Percentiles rank a stretch among this genome's conserved stretches.
Evolutionary conservation across 2,888 invertebrate genomes (phyloP).

Genomic region (Asteroscopus sphinx): DNA sequence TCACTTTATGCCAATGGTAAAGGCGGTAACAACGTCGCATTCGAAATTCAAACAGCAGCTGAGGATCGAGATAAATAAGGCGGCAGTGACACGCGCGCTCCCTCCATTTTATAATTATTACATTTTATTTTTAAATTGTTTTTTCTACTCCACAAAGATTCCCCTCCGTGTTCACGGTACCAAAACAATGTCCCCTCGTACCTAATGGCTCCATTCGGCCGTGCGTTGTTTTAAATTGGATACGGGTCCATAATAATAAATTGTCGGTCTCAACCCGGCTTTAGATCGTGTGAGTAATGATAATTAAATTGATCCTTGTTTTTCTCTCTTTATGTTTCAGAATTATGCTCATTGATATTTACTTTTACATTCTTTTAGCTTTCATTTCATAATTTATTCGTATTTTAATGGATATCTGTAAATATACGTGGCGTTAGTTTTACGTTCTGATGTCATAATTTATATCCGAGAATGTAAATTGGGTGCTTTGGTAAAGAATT

Average conservation of each 20-base stretch:
- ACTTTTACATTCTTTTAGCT: constrained; percentile 41
- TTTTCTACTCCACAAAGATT: constrained; percentile 86
- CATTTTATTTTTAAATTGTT: constrained; percentile 90
- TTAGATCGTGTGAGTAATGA: constrained; percentile 84
- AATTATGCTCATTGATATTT: constrained; percentile 47
- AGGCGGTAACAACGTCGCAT: constrained; percentile 67
- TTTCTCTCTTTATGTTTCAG: constrained; percentile 69
- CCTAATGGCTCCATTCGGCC: constrained; percentile 83
- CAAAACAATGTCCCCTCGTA: constrained; percentile 85
- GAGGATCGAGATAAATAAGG: constrained; percentile 86
- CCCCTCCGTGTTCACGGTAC: constrained; percentile 82
- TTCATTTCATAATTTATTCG: constrained; percentile 37
- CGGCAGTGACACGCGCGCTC: constrained; percentile 85
- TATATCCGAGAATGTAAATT: constrained; percentile 35
- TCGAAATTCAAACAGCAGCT: constrained; percentile 85
- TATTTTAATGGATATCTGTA: constrained; percentile 46
- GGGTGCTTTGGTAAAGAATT: constrained; percentile 23
- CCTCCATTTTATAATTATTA: constrained; percentile 88
- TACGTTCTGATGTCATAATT: constrained; percentile 20
- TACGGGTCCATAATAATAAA: constrained; percentile 90
- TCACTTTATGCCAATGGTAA: constrained; percentile 64
- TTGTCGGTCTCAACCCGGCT: constrained; percentile 87
- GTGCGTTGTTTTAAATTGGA: constrained; percentile 89
- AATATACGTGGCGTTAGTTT: constrained; percentile 20
- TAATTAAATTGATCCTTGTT: constrained; percentile 87